Base-by-base conservation (phyloP, 2,797 vertebrate species). In the Microhierax caerulescens region DNA sequence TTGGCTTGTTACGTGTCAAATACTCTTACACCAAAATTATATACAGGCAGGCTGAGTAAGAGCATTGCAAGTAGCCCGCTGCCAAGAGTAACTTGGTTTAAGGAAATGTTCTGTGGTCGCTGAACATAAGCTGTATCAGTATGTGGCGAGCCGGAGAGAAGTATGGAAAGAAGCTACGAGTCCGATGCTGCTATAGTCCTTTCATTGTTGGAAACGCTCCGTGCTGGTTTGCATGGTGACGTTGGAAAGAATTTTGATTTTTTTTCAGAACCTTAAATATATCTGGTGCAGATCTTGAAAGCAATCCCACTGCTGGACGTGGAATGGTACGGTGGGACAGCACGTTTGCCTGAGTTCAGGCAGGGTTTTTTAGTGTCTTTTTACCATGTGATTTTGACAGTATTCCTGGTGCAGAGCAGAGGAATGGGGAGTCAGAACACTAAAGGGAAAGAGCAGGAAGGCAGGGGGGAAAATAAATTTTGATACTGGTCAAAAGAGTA, bases 301-400 rank as follows among this genome's bases (percentile, higher is more conserved):
- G 34, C 7, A 0, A 6, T 37, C 30, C 15, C 51, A 51, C 65
- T 78, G 24, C 75, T 65, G 41, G 61, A 43, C 0, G 0, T 18
- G 37, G 41, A 47, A 28, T 27, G 60, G 15, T 47, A 39, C 2
- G 5, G 12, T 21, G 18, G 32, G 12, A 18, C 9, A 18, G 28
- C 39, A 7, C 34, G 14, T 72, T 50, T 87, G 51, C 19, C 51
- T 32, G 37, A 56, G n/a, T 67, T 88, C 14, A 41, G 67, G 41
- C 41, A 61, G 28, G 4, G 0, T 0, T 37, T 64, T 53, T 74
- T 24, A 36, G 36, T 67, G 43, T 73, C n/a, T 37, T 86, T 79
- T 81, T 69, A 23, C 3, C 0, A 5, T 60, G 41, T 88, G 48
- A 21, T 87, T 79, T 90, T 65, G 25, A 37, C 43, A 57, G 32